Evolutionary conservation across 2,888 invertebrate genomes (phyloP).

Genomic region (Acholoe squamosa): DNA sequence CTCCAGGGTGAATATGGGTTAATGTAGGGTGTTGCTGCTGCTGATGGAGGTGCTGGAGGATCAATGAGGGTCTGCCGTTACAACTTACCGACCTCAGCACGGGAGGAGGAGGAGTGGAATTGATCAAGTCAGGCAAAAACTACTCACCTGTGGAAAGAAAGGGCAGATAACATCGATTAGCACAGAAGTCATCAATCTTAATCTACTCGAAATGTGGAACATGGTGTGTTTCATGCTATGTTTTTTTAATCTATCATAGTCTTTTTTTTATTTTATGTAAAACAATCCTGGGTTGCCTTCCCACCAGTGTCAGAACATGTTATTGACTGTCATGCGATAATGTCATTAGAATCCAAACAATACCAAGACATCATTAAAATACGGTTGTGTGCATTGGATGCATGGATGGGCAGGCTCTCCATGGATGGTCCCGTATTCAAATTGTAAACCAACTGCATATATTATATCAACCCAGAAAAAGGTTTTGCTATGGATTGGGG

Average conservation of each 20-base stretch:
- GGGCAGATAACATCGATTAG: conserved; percentile 13
- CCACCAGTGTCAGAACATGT: background rate
- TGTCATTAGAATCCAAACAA: background rate
- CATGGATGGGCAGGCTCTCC: too few relatives aligned
- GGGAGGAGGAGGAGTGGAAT: background rate
- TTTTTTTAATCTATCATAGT: background rate
- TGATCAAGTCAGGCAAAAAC: background rate
- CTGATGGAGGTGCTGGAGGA: background rate
- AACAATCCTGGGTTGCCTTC: background rate
- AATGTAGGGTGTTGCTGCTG: background rate
- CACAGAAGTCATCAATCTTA: background rate
- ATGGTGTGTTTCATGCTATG: too few relatives aligned
- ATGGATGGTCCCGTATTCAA: too few relatives aligned
- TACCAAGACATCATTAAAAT: background rate
- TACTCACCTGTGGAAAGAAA: background rate
- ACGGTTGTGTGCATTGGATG: background rate
- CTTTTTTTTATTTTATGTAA: background rate
- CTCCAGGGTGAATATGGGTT: background rate
- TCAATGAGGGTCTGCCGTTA: background rate
- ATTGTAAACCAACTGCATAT: too few relatives aligned
- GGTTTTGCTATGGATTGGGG: too few relatives aligned
- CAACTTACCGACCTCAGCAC: background rate
- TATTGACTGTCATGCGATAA: background rate
- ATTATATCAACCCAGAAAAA: too few relatives aligned
- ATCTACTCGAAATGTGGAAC: background rate